phyloP scores from a whole-genome alignment of 2,888 invertebrate genomes.

The Lochmaea capreae region DNA sequence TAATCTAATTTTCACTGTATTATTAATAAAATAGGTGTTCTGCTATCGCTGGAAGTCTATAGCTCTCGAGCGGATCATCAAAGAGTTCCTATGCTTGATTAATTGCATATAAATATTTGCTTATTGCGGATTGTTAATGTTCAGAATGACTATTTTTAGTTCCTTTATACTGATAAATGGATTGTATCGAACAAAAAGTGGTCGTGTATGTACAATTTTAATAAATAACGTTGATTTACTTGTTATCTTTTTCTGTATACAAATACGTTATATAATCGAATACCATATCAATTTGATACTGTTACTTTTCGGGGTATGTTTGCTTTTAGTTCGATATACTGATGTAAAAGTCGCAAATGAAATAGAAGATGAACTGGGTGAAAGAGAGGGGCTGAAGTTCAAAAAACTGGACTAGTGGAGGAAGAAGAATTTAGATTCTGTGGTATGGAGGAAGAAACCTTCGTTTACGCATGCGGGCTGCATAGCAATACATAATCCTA shows the following conservation, averaged over 20 bases:
- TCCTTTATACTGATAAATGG: constrained; percentile 27
- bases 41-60: background rate
- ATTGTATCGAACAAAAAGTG: constrained; percentile 21
- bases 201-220: constrained; percentile 20
- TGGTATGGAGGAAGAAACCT: too few species aligned
- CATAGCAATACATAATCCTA: too few species aligned
- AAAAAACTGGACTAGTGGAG: too few species aligned
- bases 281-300: background rate
- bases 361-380: too few species aligned
- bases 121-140: constrained; percentile 27
- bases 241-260: constrained; percentile 7
- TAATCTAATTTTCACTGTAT: background rate
- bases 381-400: too few species aligned
- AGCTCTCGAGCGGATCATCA: constrained; percentile 35
- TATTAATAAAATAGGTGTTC: background rate
- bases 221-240: constrained; percentile 30
- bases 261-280: background rate
- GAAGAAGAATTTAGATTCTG: too few species aligned
- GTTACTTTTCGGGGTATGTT: background rate
- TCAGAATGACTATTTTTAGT: constrained; percentile 30
- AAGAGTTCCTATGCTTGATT: constrained; percentile 46
- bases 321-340: background rate
- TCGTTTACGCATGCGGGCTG: too few species aligned
- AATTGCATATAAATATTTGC: constrained; percentile 42
- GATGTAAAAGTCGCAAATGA: too few species aligned